Evolutionary conservation across 64 coral and sea anemone species (phyloP), one percentile per base, ranked within the genome.

Genomic region (Dendronephthya gigantea): DNA sequence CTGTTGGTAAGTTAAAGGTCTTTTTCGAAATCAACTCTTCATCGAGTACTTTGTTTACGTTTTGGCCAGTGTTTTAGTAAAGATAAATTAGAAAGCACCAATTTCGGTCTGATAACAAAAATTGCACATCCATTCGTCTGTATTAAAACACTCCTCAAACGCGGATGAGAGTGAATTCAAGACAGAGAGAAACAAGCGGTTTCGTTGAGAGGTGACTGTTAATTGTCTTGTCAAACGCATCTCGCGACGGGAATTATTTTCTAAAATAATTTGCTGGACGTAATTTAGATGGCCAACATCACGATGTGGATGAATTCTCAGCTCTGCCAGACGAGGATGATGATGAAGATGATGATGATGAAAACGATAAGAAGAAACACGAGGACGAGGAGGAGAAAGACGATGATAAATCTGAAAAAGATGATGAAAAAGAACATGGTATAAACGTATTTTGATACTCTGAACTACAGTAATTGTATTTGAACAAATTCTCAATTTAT

Each of bases 251-350:
- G 51, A 7, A n/a, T 84, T 23, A 48, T 84, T 85, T 35, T 85
- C n/a, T 35, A 65, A 35, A 23, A 7, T 86, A 8, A 19, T 28
- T 36, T 23, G 1, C 0, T 32, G 15, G 36, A 10, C 9, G 6
- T 27, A 59, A 47, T 85, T 37, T 17, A 92, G 91, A 92, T 82
- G 91, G 91, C 1, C 83, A 89, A 27, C 84, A 88, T 0, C 91
- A 92, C 52, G 32, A 52, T 11, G 38, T 82, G 1, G 83, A 83
- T 29, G 91, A 92, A 40, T 92, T 92, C 84, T 83, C 84, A 33
- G 85, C 85, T 30, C 40, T 70, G n/a, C 27, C 9, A 0, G 86
- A 92, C 34, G 91, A 89, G 12, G 74, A 85, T 0, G 83, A 89
- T 39, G 87, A 92, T 17, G 84, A 62, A 2, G 55, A 89, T n/a